Evolutionary conservation across 2,797 vertebrate genomes (phyloP).

Genomic region (Macrochelys suwanniensis): DNA sequence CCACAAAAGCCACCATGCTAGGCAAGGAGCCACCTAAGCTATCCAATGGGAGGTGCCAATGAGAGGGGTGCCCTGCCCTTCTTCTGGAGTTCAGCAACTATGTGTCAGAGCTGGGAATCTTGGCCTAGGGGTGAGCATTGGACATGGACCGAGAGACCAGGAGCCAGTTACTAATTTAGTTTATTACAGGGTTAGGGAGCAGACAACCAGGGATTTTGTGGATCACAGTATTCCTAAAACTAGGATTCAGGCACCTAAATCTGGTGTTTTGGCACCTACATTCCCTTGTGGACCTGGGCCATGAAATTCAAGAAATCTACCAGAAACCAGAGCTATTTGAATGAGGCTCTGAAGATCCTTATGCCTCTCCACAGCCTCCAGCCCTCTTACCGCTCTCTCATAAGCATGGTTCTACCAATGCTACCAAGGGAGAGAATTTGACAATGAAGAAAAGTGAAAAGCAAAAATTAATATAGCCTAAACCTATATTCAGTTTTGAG

Average conservation of each 20-base stretch:
- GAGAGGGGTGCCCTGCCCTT: neutral
- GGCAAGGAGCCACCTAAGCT: neutral
- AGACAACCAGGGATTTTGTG: neutral
- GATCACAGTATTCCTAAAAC: neutral
- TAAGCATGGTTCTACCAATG: neutral
- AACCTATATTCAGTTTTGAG: neutral
- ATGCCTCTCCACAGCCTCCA: neutral
- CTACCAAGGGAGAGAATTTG: fast-evolving
- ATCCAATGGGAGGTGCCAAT: neutral
- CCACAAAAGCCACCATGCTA: neutral
- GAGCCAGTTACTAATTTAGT: neutral
- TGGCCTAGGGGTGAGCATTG: neutral
- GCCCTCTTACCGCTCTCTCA: neutral
- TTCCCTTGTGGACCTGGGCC: neutral
- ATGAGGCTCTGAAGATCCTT: neutral
- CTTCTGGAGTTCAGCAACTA: neutral
- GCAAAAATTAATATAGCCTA: neutral
- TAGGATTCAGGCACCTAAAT: neutral
- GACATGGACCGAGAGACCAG: neutral
- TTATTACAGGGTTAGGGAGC: neutral
- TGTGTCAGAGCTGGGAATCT: neutral
- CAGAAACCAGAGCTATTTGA: neutral
- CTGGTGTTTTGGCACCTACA: neutral
- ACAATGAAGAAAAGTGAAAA: neutral
- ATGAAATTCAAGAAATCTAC: fast-evolving